Percentiles rank a stretch among this genome's conserved stretches.
phyloP scores from a whole-genome alignment of 2,888 invertebrate genomes.

The Rhodophaea formosa region DNA sequence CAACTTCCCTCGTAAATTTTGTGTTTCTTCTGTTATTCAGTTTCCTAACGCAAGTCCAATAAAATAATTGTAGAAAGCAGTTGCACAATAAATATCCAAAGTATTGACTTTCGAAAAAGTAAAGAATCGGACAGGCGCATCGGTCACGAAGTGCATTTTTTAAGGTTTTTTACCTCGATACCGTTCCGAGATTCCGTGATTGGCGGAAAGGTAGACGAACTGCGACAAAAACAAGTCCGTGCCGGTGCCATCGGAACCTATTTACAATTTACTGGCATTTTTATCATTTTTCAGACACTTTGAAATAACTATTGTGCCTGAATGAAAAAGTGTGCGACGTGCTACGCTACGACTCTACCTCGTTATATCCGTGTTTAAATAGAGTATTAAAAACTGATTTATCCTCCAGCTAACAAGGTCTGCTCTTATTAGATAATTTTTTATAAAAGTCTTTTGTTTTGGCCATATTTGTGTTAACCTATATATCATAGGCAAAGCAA shows the following conservation, averaged over 20 bases:
- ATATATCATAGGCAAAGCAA: too few relatives aligned
- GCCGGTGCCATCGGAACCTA: background rate
- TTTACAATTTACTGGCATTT: background rate
- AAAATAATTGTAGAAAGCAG: conserved; percentile 12
- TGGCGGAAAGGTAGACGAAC: conserved; percentile 46
- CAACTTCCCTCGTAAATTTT: too few relatives aligned
- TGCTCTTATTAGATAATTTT: too few relatives aligned
- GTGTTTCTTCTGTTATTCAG: background rate
- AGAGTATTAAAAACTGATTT: too few relatives aligned
- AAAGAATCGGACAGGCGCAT: conserved; percentile 42
- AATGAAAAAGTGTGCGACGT: background rate
- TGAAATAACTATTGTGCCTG: background rate
- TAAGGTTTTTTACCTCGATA: conserved; percentile 37
- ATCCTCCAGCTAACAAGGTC: too few relatives aligned
- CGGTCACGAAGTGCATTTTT: conserved; percentile 41
- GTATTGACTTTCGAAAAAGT: conserved; percentile 40
- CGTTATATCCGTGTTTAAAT: background rate
- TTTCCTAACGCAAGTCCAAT: background rate
- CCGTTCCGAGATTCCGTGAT: conserved; percentile 44
- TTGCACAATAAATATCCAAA: conserved; percentile 22
- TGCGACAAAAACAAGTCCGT: conserved; percentile 34
- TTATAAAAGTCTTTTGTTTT: too few relatives aligned
- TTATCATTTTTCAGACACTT: background rate
- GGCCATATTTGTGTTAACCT: too few relatives aligned
- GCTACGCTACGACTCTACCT: background rate